Evolutionary conservation across 2,113 vertebrate genomes (phyloP).

Genomic region (Nothobranchius kuhntae): DNA sequence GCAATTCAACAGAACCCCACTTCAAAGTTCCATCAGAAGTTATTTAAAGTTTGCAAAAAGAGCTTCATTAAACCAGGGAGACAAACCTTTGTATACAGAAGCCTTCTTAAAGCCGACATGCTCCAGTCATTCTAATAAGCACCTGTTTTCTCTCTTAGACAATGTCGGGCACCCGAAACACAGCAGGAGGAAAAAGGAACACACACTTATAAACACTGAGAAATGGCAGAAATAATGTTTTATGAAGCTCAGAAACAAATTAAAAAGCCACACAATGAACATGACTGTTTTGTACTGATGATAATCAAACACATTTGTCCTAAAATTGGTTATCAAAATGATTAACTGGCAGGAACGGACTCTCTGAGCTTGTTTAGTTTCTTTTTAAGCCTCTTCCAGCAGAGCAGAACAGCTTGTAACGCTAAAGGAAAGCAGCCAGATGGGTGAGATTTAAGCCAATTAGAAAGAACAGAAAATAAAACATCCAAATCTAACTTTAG

Average conservation of each 20-base stretch:
- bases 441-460: conserved; percentile 33
- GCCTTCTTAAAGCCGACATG: not conserved
- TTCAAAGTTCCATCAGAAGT: too few relatives aligned
- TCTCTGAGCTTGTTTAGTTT: not conserved
- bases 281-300: not conserved
- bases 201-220: conserved; percentile 25
- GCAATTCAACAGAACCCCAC: too few relatives aligned
- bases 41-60: too few relatives aligned
- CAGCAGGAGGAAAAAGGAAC: conserved; percentile 8
- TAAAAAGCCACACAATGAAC: not conserved
- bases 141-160: conserved; percentile 1
- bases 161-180: conserved; percentile 33
- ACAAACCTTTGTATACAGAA: not conserved
- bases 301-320: not conserved
- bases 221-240: not conserved
- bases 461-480: conserved; percentile 37
- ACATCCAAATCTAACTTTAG: conserved; percentile 29
- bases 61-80: too few relatives aligned
- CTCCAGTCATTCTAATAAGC: not conserved
- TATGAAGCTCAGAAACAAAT: conserved; percentile 6
- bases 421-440: conserved; percentile 17
- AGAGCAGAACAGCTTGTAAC: not conserved
- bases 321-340: not conserved
- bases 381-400: conserved; percentile 14
- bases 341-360: not conserved